Base-by-base conservation (phyloP, 1,140 invertebrate genomes). In the Whitmania pigra region DNA sequence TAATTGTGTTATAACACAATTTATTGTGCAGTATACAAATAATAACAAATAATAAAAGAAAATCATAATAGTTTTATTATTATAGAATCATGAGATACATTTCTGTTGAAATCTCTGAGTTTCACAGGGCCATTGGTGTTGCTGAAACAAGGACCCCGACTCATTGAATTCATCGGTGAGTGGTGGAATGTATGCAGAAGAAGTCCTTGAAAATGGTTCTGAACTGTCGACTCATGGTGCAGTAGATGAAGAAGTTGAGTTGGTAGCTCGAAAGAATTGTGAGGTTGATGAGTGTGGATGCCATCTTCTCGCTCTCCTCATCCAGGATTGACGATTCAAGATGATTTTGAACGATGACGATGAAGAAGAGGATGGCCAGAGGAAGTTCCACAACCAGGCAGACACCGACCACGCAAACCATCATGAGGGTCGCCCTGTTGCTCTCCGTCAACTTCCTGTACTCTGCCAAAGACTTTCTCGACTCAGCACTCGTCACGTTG, bases 211-310 rank as follows among this genome's bases (percentile, higher is more conserved):
- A 93, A 0, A 91, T 93, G 79, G 92, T 90, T 40, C 91, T 83
- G 78, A 94, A 94, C 78, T 92, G 90, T n/a, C 90, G 83, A 55
- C 89, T 90, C 92, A 94, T 94, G 11, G 90, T 90, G 79, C 92
- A 94, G 78, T 94, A 94, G 73, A 94, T 90, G 80, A 91, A 89
- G 82, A 94, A 91, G 82, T 75, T 75, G 54, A 75, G 53, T 20
- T 91, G 91, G 80, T 93, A 94, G 20, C 89, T 90, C 17, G 91
- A 84, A 63, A 91, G 89, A 74, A 94, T 90, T 80, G 90, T 89
- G 82, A 94, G 91, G 82, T 75, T 75, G 67, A 75, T 73, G 57
- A 70, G 67, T 25, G 54, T 60, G 31, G 67, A 69, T 0, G 71
- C 57, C 20, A 68, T 36, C n/a, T 36, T 68, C 6, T 29, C 31